phyloP scores from a whole-genome alignment of 2,797 vertebrate species.

The Heterohyrax brucei region DNA sequence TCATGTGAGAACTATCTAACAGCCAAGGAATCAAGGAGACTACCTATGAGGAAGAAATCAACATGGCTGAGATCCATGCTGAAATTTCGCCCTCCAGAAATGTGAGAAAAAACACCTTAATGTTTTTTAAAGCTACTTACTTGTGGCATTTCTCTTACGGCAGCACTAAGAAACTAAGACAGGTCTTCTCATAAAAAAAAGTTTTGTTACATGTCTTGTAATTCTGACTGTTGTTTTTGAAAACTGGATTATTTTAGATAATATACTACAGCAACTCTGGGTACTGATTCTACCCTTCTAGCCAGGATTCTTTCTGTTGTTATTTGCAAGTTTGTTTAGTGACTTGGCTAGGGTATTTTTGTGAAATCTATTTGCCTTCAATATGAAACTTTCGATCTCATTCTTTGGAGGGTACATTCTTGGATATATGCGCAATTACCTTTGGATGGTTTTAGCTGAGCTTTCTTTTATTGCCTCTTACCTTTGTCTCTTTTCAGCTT shows the following conservation, averaged over 20 bases:
- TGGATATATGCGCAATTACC: neutral
- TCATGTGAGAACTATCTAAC: no score
- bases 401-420: neutral
- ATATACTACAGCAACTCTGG: neutral
- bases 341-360: neutral
- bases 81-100: no score
- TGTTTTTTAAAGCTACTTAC: no score
- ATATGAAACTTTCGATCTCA: neutral
- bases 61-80: no score
- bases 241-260: neutral
- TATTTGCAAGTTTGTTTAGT: neutral
- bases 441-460: neutral
- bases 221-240: neutral
- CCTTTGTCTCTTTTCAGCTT: neutral
- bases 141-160: no score
- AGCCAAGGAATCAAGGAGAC: no score
- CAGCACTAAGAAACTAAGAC: no score
- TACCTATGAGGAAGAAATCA: no score
- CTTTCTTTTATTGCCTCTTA: neutral
- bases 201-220: no score
- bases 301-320: neutral
- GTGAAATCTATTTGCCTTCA: neutral
- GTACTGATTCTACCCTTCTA: neutral
- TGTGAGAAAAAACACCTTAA: no score
- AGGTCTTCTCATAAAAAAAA: no score